These are phyloP conservation scores for Passer domesticus DNA, from an alignment of 2,113 vertebrate species.

Conservation along the genomic window DNA sequence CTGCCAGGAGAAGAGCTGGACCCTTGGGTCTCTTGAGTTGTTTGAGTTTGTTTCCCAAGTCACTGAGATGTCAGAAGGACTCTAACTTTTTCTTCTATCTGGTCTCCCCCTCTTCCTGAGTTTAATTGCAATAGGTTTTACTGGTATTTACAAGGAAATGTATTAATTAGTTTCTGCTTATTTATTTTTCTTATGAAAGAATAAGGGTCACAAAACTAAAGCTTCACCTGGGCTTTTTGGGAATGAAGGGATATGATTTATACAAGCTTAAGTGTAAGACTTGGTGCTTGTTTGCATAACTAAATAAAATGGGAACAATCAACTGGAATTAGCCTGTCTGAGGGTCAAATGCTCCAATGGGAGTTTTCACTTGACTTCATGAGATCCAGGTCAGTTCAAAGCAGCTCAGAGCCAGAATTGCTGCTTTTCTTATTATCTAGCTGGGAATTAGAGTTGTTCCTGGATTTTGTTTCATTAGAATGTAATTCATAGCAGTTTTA, in stretches of 20 bases:
- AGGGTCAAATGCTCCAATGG: not conserved
- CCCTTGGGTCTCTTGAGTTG: not conserved
- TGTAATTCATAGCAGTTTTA: not conserved
- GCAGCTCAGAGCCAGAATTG: not conserved
- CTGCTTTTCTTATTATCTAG: not conserved
- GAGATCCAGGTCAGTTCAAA: not conserved
- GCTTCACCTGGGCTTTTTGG: not conserved
- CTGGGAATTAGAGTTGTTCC: conserved; percentile 7
- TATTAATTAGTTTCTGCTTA: not conserved
- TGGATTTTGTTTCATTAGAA: not conserved
- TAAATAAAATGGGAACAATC: not conserved
- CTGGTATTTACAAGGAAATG: not conserved
- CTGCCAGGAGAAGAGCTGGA: not conserved
- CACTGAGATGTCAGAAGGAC: not conserved
- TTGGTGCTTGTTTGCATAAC: not conserved
- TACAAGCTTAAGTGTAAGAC: not conserved
- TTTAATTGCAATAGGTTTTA: not conserved
- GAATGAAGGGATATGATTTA: not conserved
- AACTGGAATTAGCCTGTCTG: not conserved
- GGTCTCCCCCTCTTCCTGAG: not conserved
- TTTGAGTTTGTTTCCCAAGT: not conserved
- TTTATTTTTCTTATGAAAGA: not conserved
- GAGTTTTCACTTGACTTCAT: not conserved
- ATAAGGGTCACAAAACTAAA: not conserved
- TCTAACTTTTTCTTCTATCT: not conserved